Percentiles rank a stretch among this genome's conserved stretches.
Evolutionary conservation across 2,797 vertebrate genomes (phyloP).

Genomic region (Phyllotis vaccarum): DNA sequence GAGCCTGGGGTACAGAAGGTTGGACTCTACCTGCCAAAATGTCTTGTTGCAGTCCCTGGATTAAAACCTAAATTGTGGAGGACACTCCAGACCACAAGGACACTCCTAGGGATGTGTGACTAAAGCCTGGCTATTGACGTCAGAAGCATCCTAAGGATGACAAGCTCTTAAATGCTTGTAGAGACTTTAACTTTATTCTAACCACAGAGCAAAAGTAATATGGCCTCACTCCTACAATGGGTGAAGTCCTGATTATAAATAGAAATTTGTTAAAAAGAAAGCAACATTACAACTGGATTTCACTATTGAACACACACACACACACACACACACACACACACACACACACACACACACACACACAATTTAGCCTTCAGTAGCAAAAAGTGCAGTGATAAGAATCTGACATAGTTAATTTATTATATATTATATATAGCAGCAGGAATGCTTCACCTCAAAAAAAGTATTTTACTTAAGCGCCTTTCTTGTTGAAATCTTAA

Average conservation of each 20-base stretch:
- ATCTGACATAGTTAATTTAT: conserved; percentile 51
- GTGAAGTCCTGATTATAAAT: conserved; percentile 32
- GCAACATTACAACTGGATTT: conserved; percentile 41
- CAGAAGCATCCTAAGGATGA: neutral
- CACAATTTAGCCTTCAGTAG: conserved; percentile 11
- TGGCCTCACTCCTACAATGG: conserved; percentile 29
- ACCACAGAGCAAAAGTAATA: neutral
- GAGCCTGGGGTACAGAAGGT: neutral
- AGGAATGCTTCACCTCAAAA: conserved; percentile 31
- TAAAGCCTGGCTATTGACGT: neutral
- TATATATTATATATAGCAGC: neutral
- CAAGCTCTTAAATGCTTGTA: neutral
- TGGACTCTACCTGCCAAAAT: neutral
- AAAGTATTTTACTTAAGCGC: neutral
- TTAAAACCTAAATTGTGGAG: neutral
- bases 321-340: neutral
- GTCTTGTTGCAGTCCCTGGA: neutral
- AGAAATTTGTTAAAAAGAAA: conserved; percentile 50
- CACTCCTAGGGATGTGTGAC: no score
- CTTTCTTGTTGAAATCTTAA: conserved; percentile 57
- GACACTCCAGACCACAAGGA: neutral
- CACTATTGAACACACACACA: conserved; percentile 17
- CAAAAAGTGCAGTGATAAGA: conserved; percentile 47
- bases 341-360: neutral
- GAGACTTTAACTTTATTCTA: neutral